These are phyloP conservation scores for Salarias fasciatus DNA, from an alignment of 2,797 vertebrate species.

Conservation along the genomic window DNA sequence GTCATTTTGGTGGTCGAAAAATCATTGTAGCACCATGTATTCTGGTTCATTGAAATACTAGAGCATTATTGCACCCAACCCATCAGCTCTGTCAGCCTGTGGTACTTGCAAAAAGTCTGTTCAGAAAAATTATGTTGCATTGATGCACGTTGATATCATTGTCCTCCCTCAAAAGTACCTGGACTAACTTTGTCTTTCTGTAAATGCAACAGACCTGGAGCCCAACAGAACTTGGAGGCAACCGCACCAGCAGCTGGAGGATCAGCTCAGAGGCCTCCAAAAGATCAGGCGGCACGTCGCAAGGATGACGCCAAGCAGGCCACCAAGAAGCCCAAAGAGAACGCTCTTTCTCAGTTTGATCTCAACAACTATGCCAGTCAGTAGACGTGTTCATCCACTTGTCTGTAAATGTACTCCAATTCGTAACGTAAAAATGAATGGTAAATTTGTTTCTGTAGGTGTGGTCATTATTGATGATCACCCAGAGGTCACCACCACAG, in stretches of 20 bases:
- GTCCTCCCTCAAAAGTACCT: no score
- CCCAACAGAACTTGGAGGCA: slow-evolving; percentile 80
- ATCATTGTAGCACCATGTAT: no score
- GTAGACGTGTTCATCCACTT: slow-evolving; percentile 56
- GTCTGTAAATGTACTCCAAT: fast-evolving
- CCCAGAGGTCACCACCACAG: slow-evolving; percentile 97
- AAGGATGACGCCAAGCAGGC: slow-evolving; percentile 93
- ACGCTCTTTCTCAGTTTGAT: slow-evolving; percentile 98
- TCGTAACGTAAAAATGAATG: neutral
- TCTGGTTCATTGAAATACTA: no score
- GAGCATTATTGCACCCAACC: no score
- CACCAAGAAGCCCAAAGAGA: slow-evolving; percentile 95
- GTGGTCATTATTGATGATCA: slow-evolving; percentile 99
- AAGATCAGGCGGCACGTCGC: slow-evolving; percentile 88
- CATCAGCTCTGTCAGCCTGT: no score
- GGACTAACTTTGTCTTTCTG: slow-evolving; percentile 1
- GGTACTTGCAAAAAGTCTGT: no score
- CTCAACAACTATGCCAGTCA: slow-evolving; percentile 99
- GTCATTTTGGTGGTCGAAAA: no score
- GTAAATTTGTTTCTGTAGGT: slow-evolving; percentile 76
- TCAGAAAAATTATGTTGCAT: no score
- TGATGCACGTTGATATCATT: no score
- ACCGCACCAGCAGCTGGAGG: slow-evolving; percentile 60
- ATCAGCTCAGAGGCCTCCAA: slow-evolving; percentile 81
- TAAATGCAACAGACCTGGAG: slow-evolving; percentile 66